Evolutionary conservation across 2,888 invertebrate genomes (phyloP).

Genomic region (Dasypolia templi): DNA sequence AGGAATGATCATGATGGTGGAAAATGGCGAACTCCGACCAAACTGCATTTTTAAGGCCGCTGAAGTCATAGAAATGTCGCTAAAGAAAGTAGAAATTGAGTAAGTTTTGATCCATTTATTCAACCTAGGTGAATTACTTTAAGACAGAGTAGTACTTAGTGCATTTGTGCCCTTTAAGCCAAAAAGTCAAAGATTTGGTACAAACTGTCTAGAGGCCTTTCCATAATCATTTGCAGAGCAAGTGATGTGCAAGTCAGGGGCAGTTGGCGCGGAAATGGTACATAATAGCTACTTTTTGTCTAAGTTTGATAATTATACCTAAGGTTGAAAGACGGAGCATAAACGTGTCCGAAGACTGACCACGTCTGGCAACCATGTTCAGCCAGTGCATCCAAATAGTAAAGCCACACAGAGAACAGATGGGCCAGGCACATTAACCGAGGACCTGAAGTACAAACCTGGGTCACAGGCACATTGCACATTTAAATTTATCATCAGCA

Average conservation of each 20-base stretch:
- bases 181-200: background rate
- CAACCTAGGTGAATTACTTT: background rate
- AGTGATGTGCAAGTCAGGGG: background rate
- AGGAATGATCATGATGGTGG: slow-evolving; percentile 94
- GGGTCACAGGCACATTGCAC: background rate
- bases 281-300: background rate
- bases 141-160: background rate
- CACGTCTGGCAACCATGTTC: background rate
- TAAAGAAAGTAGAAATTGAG: slow-evolving; percentile 91
- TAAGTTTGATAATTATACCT: background rate
- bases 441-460: background rate
- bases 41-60: slow-evolving; percentile 91
- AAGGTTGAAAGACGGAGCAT: background rate
- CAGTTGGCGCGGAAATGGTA: background rate
- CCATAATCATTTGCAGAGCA: background rate
- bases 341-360: background rate
- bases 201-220: background rate
- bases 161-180: background rate
- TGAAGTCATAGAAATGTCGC: slow-evolving; percentile 91
- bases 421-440: background rate
- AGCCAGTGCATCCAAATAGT: background rate
- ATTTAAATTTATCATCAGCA: background rate
- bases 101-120: slow-evolving; percentile 69
- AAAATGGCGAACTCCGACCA: slow-evolving; percentile 95
- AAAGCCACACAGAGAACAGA: background rate